Conservation (phyloP, 2,797 vertebrate species). For the Basileuterus tristriatus region DNA sequence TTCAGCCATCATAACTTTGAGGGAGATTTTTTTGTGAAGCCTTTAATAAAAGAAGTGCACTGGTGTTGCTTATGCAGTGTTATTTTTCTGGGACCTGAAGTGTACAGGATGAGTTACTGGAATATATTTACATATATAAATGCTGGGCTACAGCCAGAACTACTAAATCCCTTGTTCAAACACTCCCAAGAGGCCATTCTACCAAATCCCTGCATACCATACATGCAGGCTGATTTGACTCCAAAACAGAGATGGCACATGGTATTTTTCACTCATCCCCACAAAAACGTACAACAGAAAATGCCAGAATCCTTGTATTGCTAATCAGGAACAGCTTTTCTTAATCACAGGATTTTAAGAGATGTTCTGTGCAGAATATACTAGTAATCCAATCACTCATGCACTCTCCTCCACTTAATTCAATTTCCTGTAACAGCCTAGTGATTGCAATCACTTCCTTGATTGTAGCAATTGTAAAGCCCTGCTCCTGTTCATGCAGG, state of each 20-base stretch:
- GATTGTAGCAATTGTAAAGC: not conserved
- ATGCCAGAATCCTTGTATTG: not conserved
- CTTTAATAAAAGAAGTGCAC: not conserved
- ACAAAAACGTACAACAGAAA: not conserved
- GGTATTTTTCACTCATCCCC: not conserved
- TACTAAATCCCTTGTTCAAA: not conserved
- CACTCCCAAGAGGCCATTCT: not conserved
- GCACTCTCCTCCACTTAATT: constrained; percentile 13
- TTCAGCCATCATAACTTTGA: not conserved
- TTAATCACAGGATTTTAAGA: constrained; percentile 17
- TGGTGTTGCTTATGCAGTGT: not conserved
- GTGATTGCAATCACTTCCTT: constrained; percentile 28
- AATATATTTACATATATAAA: not conserved
- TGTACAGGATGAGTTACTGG: not conserved
- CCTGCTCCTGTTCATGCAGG: not conserved
- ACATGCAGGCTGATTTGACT: not conserved
- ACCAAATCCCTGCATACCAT: not conserved
- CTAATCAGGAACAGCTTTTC: constrained; percentile 36
- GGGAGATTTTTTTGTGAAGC: not conserved
- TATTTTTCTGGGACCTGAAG: not conserved
- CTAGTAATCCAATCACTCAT: constrained; percentile 7
- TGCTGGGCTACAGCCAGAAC: not conserved
- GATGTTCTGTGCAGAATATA: not conserved
- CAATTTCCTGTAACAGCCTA: not conserved
- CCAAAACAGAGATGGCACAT: not conserved